Conservation (phyloP, 2,113 vertebrate genomes). For the Geococcyx californianus region DNA sequence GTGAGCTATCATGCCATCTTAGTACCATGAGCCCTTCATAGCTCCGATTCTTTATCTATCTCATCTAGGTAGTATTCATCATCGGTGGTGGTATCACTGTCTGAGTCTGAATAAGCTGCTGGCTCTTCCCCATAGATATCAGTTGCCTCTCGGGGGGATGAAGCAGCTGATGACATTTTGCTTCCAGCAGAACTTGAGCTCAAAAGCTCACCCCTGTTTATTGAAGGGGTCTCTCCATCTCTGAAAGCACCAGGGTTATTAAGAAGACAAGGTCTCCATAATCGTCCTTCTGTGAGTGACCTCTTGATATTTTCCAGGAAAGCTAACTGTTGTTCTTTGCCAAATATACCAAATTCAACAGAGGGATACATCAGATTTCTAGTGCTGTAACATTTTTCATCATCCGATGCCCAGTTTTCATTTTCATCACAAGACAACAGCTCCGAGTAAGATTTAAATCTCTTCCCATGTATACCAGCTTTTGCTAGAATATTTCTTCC, state of each 20-base stretch:
- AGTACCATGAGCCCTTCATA: constrained; percentile 47
- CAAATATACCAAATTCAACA: constrained; percentile 83
- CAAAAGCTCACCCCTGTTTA: constrained; percentile 21
- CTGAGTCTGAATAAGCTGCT: constrained; percentile 80
- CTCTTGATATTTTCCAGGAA: constrained; percentile 81
- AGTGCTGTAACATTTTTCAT: constrained; percentile 5
- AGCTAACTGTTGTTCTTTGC: constrained; percentile 80
- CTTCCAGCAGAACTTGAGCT: constrained; percentile 66
- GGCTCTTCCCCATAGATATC: constrained; percentile 67
- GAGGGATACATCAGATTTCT: constrained; percentile 70
- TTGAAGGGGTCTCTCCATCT: constrained; percentile 32
- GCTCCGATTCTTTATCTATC: constrained; percentile 82
- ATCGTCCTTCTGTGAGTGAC: constrained; percentile 79
- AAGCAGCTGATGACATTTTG: constrained; percentile 60
- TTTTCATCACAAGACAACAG: constrained; percentile 72
- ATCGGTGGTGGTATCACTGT: constrained; percentile 90
- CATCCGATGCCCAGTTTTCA: constrained; percentile 59
- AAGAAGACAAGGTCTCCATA: constrained; percentile 82
- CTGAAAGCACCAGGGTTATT: constrained; percentile 74
- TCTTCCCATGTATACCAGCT: neutral
- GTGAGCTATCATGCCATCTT: neutral
- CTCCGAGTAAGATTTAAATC: constrained; percentile 74
- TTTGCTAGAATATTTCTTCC: constrained; percentile 4
- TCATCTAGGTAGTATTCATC: constrained; percentile 93
- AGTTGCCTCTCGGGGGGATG: constrained; percentile 58